Evolutionary conservation across 30 jellyfish, hydroid and myxozoan genomes (phyloP).

Genomic region (Clytia hemisphaerica): DNA sequence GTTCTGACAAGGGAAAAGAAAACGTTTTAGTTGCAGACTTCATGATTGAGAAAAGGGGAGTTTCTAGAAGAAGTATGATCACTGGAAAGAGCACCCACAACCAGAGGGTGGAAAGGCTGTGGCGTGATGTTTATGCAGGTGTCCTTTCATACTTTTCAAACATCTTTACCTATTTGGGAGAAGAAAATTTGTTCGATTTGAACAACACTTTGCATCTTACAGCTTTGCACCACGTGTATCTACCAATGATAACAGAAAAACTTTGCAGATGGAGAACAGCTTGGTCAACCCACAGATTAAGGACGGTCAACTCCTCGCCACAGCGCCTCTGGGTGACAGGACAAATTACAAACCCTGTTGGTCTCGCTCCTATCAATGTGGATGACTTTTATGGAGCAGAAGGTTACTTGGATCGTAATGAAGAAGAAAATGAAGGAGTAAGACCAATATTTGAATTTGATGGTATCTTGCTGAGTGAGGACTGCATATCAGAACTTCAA

Average conservation of each 20-base stretch:
- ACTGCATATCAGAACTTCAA: too few relatives aligned
- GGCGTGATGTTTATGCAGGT: conserved; percentile 32
- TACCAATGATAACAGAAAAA: too few relatives aligned
- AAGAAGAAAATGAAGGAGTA: too few relatives aligned
- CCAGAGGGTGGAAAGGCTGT: conserved; percentile 32
- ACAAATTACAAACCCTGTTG: conserved; percentile 36
- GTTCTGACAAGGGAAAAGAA: conserved; percentile 51
- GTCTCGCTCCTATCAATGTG: too few relatives aligned
- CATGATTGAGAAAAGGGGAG: conserved; percentile 38
- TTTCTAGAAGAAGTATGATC: conserved; percentile 38
- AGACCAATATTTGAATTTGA: too few relatives aligned
- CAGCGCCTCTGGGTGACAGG: conserved; percentile 34
- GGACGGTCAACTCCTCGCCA: conserved; percentile 30
- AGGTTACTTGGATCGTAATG: too few relatives aligned
- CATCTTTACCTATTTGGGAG: conserved; percentile 28
- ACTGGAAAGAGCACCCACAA: conserved; percentile 58
- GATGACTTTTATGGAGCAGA: too few relatives aligned
- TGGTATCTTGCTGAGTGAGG: too few relatives aligned
- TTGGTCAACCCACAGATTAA: conserved; percentile 25
- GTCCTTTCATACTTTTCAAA: conserved; percentile 13
- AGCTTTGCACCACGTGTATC: too few relatives aligned
- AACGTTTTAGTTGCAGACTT: conserved; percentile 40
- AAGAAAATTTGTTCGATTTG: conserved; percentile 8
- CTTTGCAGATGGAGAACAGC: conserved; percentile 20
- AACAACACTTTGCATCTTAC: too few relatives aligned